These are phyloP conservation scores for Ectemnius lituratus DNA, from an alignment of 2,888 invertebrate genomes.

Conservation along the genomic window DNA sequence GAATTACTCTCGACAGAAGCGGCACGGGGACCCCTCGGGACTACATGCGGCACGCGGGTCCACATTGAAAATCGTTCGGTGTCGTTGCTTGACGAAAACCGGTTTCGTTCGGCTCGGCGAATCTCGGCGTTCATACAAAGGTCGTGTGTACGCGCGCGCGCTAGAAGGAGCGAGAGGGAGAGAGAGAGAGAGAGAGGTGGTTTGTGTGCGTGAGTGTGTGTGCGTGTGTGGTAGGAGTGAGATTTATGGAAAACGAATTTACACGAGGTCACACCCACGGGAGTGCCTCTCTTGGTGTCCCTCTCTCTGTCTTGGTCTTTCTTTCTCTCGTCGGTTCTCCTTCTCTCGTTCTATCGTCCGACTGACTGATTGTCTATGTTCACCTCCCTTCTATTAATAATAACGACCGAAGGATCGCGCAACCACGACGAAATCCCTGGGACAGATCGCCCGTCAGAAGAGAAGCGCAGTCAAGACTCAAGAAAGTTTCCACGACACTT, in stretches of 20 bases:
- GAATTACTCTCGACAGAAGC: slow-evolving; percentile 45
- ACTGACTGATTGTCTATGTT: slow-evolving; percentile 45
- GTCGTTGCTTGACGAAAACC: slow-evolving; percentile 69
- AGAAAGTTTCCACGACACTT: neutral
- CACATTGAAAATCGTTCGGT: slow-evolving; percentile 63
- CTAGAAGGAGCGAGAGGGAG: neutral
- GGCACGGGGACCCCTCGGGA: slow-evolving; percentile 49
- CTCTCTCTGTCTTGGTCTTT: slow-evolving; percentile 17
- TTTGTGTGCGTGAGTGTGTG: slow-evolving; percentile 23
- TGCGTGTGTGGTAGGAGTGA: slow-evolving; percentile 64
- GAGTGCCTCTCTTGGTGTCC: slow-evolving; percentile 53
- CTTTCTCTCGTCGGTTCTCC: slow-evolving; percentile 21
- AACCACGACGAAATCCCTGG: neutral
- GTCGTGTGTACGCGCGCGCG: slow-evolving; percentile 62
- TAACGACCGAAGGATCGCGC: slow-evolving; percentile 7
- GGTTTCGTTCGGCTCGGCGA: slow-evolving; percentile 73
- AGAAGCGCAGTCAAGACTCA: neutral
- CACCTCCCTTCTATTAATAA: slow-evolving; percentile 39
- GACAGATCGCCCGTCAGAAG: neutral
- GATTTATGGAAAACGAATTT: slow-evolving; percentile 70
- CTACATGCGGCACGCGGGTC: slow-evolving; percentile 43
- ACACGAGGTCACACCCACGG: slow-evolving; percentile 69
- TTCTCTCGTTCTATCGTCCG: slow-evolving; percentile 21
- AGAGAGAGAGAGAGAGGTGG: neutral
- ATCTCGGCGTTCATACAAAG: slow-evolving; percentile 71